Base-by-base conservation (phyloP, 2,888 invertebrate species). In the Drosophila barbarae region DNA sequence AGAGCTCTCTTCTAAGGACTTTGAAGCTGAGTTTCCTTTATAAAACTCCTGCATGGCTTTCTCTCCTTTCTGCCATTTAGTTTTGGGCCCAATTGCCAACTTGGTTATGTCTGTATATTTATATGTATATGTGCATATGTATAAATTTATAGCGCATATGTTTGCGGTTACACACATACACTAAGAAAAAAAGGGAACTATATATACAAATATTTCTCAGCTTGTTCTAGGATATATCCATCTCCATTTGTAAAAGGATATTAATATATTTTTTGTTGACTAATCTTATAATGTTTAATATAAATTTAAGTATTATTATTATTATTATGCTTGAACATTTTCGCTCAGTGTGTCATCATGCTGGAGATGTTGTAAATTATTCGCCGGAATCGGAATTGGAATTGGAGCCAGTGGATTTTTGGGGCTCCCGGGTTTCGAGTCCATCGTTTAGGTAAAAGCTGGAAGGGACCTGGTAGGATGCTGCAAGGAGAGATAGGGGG, bases 321-420 rank as follows among this genome's bases (percentile, higher is more conserved):
- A 26, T 9, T 36, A 15, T 3, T 15, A 3, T 15, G 8, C 7
- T 12, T 12, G 4, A 5, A 15, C 3, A 13, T 5, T 21, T 34
- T 34, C 32, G n/a, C 35, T 55, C 30, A 57, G 58, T 60, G 59
- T 59, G 26, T 10, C 23, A n/a, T 28, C 39, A 34, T 39, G 63
- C 49, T 21, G 30, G 13, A 47, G 30, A 47, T 52, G 65, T 63
- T 63, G 65, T 63, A 63, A 63, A 63, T 65, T 63, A 63, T 63
- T 63, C 26, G 64, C 60, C 50, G 36, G 54, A 49, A 49, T 30
- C 13, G n/a, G 36, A 47, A 34, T 30, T 10, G n/a, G 36, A 39
- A 39, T 39, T 13, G 21, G 39, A 39, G 52, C 32, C 52, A 63
- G 61, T 63, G 51, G 64, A 41, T 47, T 47, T 30, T 23, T 15